Evolutionary conservation across 2,888 invertebrate species (phyloP).

Genomic region (Choristoneura rosaceana): DNA sequence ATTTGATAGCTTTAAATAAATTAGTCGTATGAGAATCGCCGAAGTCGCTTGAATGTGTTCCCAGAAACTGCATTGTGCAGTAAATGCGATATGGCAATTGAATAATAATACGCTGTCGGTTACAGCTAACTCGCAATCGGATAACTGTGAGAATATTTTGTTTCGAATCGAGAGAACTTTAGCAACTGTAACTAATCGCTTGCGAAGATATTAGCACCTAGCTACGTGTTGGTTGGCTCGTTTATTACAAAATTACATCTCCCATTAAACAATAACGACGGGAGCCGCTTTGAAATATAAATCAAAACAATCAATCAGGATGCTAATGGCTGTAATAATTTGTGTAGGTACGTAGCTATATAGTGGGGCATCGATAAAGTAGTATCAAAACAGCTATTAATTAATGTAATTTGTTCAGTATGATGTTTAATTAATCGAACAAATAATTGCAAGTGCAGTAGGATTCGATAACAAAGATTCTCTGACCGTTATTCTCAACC

Average conservation of each 20-base stretch:
- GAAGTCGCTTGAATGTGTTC: slow-evolving; percentile 28
- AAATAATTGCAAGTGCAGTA: slow-evolving; percentile 30
- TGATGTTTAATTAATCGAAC: slow-evolving; percentile 28
- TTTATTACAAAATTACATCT: slow-evolving; percentile 33
- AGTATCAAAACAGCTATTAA: slow-evolving; percentile 38
- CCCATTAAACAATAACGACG: slow-evolving; percentile 20
- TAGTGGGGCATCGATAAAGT: slow-evolving; percentile 26
- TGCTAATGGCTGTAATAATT: slow-evolving; percentile 30
- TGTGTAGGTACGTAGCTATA: not conserved
- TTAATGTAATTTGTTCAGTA: slow-evolving; percentile 31
- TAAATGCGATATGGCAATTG: slow-evolving; percentile 40
- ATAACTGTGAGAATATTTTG: slow-evolving; percentile 36
- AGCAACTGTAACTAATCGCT: slow-evolving; percentile 31
- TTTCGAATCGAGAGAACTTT: slow-evolving; percentile 24
- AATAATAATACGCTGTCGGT: slow-evolving; percentile 35
- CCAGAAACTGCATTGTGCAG: slow-evolving; percentile 37
- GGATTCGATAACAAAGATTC: slow-evolving; percentile 22
- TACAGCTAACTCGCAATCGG: slow-evolving; percentile 33
- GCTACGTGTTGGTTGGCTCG: slow-evolving; percentile 20
- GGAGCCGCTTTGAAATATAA: slow-evolving; percentile 25
- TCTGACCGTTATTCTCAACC: slow-evolving; percentile 8
- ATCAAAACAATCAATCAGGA: slow-evolving; percentile 31
- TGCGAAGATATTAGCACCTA: slow-evolving; percentile 29
- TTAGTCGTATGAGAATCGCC: slow-evolving; percentile 19
- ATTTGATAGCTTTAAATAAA: slow-evolving; percentile 31